Conservation (phyloP, 2,888 invertebrate species). For the Lampropteryx suffumata region DNA sequence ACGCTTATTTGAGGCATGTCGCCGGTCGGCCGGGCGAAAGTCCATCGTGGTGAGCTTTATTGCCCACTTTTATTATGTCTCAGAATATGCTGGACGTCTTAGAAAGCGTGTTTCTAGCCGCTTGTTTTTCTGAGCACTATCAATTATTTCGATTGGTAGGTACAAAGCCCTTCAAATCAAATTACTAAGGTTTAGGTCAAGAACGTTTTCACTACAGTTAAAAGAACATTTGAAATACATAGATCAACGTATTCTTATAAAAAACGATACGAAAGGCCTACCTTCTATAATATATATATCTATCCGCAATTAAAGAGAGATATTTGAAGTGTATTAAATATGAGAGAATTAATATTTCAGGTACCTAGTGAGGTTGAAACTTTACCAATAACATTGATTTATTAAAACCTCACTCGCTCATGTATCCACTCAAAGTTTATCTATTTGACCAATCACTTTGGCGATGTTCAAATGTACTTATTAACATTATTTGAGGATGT, state of each 20-base stretch:
- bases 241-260: too few species aligned
- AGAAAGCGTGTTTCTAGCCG: conserved; percentile 8
- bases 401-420: conserved; percentile 55
- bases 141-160: too few species aligned
- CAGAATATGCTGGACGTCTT: conserved; percentile 37
- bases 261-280: too few species aligned
- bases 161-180: too few species aligned
- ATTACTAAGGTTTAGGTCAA: too few species aligned
- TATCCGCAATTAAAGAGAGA: conserved; percentile 52
- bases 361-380: conserved; percentile 57
- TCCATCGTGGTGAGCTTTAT: conserved; percentile 48
- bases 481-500: neutral
- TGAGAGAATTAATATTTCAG: conserved; percentile 62
- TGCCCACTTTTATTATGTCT: conserved; percentile 50
- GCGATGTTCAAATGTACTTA: neutral
- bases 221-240: too few species aligned
- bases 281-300: too few species aligned
- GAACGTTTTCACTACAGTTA: neutral
- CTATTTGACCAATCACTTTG: conserved; percentile 55
- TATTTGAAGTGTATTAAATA: conserved; percentile 58
- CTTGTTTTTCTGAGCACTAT: too few species aligned
- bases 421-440: conserved; percentile 59
- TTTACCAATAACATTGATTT: conserved; percentile 71
- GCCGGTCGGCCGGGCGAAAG: conserved; percentile 39
- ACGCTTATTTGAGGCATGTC: conserved; percentile 57